Evolutionary conservation across 2,888 invertebrate species (phyloP).

Genomic region (Poecilobothrus nobilitatus): DNA sequence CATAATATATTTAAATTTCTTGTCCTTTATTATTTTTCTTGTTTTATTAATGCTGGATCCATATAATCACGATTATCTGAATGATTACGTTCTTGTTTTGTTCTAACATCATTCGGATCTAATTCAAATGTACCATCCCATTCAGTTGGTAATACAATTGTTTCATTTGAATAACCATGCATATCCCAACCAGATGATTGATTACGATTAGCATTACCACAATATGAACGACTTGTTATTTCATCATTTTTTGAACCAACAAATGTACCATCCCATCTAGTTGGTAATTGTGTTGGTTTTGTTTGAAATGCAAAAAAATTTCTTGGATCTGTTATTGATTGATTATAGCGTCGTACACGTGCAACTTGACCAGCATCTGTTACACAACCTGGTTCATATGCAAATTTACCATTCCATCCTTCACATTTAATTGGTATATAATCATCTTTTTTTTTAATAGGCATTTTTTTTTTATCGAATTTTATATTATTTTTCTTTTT

Average conservation of each 20-base stretch:
- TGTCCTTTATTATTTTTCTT: not conserved
- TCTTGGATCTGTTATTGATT: conserved; percentile 36
- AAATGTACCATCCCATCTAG: conserved; percentile 42
- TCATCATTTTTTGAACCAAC: conserved; percentile 32
- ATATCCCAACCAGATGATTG: conserved; percentile 38
- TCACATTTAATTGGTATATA: conserved; percentile 43
- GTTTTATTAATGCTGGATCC: conserved; percentile 22
- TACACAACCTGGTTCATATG: conserved; percentile 32
- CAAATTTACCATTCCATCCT: conserved; percentile 43
- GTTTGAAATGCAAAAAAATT: conserved; percentile 38
- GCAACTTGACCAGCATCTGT: conserved; percentile 33
- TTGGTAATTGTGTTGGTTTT: conserved; percentile 37
- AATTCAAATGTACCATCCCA: conserved; percentile 40
- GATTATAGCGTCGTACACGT: conserved; percentile 38
- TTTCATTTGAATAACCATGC: conserved; percentile 34
- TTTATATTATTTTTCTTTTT: no score
- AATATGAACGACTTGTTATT: conserved; percentile 31
- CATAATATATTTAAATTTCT: no score
- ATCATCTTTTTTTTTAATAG: conserved; percentile 35
- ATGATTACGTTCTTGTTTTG: conserved; percentile 38
- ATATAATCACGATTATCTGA: conserved; percentile 42
- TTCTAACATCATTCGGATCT: conserved; percentile 40
- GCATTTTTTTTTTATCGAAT: conserved; percentile 33
- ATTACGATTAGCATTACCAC: conserved; percentile 29
- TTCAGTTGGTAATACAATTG: conserved; percentile 35